phyloP scores from a whole-genome alignment of 2,797 vertebrate genomes.

The Amniataba percoides region DNA sequence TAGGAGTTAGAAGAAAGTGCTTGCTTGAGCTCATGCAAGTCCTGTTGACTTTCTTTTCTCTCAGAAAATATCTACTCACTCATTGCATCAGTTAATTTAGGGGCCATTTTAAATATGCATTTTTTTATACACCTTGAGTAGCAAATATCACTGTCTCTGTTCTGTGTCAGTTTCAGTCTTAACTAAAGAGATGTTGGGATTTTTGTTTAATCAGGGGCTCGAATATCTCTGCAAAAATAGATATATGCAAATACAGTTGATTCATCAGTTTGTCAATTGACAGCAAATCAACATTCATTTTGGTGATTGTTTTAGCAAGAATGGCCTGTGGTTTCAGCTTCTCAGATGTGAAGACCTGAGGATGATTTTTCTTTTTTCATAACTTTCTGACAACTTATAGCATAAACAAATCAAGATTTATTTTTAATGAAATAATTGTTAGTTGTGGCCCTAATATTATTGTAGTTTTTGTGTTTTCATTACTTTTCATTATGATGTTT shows the following conservation, averaged over 20 bases:
- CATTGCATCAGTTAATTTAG: background rate
- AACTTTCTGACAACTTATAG: background rate
- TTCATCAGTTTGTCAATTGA: background rate
- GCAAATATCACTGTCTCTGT: too few relatives aligned
- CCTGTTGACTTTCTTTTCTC: too few relatives aligned
- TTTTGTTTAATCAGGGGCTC: background rate
- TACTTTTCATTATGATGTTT: background rate
- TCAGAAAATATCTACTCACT: too few relatives aligned
- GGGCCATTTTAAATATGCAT: background rate
- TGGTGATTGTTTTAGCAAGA: background rate
- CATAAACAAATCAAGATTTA: background rate
- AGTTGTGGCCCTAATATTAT: background rate
- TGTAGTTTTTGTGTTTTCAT: background rate
- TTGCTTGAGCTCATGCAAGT: too few relatives aligned
- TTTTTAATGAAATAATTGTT: background rate
- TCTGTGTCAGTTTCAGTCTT: background rate
- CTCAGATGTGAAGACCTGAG: background rate
- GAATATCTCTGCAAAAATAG: background rate
- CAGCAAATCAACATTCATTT: background rate
- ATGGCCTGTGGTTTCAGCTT: background rate
- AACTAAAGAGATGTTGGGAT: background rate
- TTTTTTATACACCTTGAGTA: background rate
- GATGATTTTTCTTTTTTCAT: background rate
- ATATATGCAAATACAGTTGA: background rate
- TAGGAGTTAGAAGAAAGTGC: too few relatives aligned